Evolutionary conservation across 2,797 vertebrate species (phyloP), one percentile per base, ranked within the genome.

Genomic region (Vireo griseus): DNA sequence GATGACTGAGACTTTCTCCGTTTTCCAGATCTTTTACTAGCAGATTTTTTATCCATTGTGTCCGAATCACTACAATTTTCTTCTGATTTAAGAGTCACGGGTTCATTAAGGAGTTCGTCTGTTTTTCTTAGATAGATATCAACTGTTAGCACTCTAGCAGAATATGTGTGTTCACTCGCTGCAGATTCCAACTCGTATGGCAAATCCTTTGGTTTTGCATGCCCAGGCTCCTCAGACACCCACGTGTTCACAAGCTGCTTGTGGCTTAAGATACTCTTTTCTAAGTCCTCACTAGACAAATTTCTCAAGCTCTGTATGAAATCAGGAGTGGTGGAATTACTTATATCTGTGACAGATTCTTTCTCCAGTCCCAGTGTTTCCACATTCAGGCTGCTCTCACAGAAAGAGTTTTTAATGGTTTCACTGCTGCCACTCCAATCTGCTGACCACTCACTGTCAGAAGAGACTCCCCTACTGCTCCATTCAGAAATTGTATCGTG

Each of bases 71-170:
- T 92, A 55, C 50, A 92, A 12, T 92, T 88, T 25, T 96, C 95
- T 31, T 96, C 94, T 22, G 57, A 93, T 24, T 75, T 16, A 69
- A 69, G 35, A 77, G 63, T 59, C 31, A 92, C 92, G 4, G 96
- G 84, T 92, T 98, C 93, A 94, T 94, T 92, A 86, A 75, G 96
- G 84, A 85, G 92, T 10, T 97, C 96, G 42, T 96, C 96, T 29
- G 96, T 97, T 97, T 98, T 98, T 16, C 97, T 97, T 71, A 98
- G 95, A 87, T 98, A 98, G 91, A 98, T 98, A 97, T 98, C 98
- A 91, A 98, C 89, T 26, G 97, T 97, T 74, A 98, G 52, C 86
- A 98, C 97, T 87, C 84, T 97, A 76, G 97, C 65, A 74, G 97
- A 91, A 16, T 75, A 88, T 40, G 89, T 2, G 58, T 88, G 86